A percentile compares a stretch with the other conserved stretches of the same genome.
These are phyloP conservation scores for Ctenomys sociabilis DNA, from an alignment of 2,113 vertebrate genomes.

Conservation along the genomic window DNA sequence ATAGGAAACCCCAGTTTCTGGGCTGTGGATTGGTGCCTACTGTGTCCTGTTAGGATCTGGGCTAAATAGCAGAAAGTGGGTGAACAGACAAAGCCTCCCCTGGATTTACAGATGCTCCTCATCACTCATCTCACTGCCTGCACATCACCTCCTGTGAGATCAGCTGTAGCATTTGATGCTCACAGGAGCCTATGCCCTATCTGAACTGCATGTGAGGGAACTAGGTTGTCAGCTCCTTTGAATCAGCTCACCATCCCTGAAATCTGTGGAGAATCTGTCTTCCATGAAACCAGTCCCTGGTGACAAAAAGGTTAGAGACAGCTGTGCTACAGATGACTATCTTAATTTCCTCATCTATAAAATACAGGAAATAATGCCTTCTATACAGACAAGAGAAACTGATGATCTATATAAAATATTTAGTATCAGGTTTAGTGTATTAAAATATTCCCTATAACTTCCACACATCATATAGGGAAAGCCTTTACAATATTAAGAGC, in stretches of 20 bases:
- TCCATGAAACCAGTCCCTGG: background rate
- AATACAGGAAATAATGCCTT: constrained; percentile 12
- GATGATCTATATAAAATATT: background rate
- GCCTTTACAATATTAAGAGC: background rate
- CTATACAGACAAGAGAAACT: background rate
- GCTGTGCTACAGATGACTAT: background rate
- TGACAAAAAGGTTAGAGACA: background rate
- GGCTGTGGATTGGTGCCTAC: background rate
- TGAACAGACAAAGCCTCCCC: background rate
- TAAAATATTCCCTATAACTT: constrained; percentile 6
- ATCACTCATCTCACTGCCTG: background rate
- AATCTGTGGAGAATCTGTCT: background rate
- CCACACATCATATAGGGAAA: background rate
- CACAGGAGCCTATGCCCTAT: background rate
- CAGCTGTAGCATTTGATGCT: background rate
- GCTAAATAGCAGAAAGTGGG: background rate
- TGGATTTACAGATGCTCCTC: background rate
- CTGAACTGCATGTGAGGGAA: background rate
- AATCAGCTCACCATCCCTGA: background rate
- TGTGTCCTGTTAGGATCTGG: background rate
- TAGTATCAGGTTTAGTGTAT: background rate
- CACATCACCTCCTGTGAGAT: background rate
- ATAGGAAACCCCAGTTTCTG: background rate
- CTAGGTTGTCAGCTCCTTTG: background rate
- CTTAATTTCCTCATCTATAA: background rate